Percentiles rank a stretch among this genome's conserved stretches.
Conservation (phyloP, 2,113 vertebrate species). For the Trematocara variabile region DNA sequence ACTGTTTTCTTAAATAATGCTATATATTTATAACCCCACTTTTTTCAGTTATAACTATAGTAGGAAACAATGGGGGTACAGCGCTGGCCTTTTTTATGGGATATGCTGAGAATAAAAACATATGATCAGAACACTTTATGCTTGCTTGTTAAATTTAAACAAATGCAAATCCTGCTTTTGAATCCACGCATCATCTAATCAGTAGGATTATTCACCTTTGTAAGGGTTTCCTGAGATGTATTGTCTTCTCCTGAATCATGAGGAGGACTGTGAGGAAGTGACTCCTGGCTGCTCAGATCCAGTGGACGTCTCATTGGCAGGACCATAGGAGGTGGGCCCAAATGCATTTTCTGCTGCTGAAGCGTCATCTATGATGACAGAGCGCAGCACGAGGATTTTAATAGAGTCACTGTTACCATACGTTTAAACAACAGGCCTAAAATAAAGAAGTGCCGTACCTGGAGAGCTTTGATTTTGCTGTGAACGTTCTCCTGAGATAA, state of each 20-base stretch:
- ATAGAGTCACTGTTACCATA: background rate
- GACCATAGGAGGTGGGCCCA: slow-evolving; percentile 77
- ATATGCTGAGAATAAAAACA: background rate
- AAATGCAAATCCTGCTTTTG: background rate
- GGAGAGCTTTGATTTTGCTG: slow-evolving; percentile 86
- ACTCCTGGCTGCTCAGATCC: slow-evolving; percentile 77
- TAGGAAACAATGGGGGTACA: background rate
- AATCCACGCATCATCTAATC: background rate
- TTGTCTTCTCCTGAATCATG: slow-evolving; percentile 70
- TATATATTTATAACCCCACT: background rate
- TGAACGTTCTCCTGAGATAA: slow-evolving; percentile 90
- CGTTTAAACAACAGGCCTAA: background rate
- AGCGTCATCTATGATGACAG: slow-evolving; percentile 79
- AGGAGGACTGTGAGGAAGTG: slow-evolving; percentile 75
- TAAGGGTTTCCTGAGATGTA: slow-evolving; percentile 39
- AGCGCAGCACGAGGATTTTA: background rate
- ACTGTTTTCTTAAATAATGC: background rate
- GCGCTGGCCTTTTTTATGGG: background rate
- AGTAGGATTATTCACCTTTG: slow-evolving; percentile 67
- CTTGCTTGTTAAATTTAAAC: background rate
- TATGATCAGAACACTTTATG: background rate
- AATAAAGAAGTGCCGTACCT: slow-evolving; percentile 72
- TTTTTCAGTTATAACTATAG: background rate
- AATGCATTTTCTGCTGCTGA: slow-evolving; percentile 84
- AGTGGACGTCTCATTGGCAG: slow-evolving; percentile 71